Evolutionary conservation across 2,888 invertebrate genomes (phyloP).

Genomic region (Acrobasis repandana): DNA sequence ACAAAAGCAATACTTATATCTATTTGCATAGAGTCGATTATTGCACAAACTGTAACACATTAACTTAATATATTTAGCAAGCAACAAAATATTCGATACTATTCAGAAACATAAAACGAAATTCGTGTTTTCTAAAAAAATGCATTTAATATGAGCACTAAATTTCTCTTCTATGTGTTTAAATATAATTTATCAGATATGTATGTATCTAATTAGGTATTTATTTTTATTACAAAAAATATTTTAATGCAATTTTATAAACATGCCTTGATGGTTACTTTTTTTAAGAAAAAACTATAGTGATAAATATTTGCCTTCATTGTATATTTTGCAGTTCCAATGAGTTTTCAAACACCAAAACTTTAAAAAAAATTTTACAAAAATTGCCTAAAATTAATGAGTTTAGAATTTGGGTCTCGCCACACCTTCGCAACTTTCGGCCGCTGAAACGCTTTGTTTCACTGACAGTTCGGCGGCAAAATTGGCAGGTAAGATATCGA

Average conservation of each 20-base stretch:
- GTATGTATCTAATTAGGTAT: background rate
- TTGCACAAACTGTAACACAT: slow-evolving; percentile 39
- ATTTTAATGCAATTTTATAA: too few relatives aligned
- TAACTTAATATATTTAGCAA: slow-evolving; percentile 34
- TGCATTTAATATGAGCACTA: background rate
- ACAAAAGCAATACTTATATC: slow-evolving; percentile 21
- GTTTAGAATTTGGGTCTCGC: background rate
- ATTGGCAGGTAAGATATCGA: too few relatives aligned
- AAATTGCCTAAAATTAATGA: slow-evolving; percentile 11
- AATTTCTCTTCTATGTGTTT: background rate
- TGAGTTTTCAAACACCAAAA: background rate
- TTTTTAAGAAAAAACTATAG: too few relatives aligned
- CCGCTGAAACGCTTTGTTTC: too few relatives aligned
- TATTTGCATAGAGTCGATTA: slow-evolving; percentile 18
- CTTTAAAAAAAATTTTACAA: background rate
- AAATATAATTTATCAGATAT: background rate
- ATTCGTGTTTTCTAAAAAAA: background rate
- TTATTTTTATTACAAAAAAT: too few relatives aligned
- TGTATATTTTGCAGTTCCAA: background rate
- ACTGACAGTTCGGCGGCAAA: too few relatives aligned
- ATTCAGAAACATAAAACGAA: background rate
- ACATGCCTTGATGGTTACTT: too few relatives aligned
- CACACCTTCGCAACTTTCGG: too few relatives aligned
- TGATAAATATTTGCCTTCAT: too few relatives aligned
- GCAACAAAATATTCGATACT: slow-evolving; percentile 19